Evolutionary conservation across 2,113 vertebrate species (phyloP).

Genomic region (Ploceus nigricollis): DNA sequence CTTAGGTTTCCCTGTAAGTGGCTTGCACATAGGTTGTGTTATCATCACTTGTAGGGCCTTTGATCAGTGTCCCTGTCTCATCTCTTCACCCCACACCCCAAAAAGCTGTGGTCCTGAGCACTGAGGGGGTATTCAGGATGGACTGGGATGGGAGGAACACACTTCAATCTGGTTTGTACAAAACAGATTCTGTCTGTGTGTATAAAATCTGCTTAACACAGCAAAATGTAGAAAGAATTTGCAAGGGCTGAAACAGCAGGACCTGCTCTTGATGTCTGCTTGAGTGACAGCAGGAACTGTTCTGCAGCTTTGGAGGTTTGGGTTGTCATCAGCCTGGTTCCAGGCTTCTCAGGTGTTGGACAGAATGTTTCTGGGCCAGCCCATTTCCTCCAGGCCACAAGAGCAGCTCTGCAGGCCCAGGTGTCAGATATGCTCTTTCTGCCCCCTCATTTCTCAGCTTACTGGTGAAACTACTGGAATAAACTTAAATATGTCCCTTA

Average conservation of each 20-base stretch:
- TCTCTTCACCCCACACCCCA: fast-evolving
- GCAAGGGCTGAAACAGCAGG: not conserved
- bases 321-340: not conserved
- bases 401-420: not conserved
- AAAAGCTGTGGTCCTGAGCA: not conserved
- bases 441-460: not conserved
- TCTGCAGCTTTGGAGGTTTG: not conserved
- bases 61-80: fast-evolving
- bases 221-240: not conserved
- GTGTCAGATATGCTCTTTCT: not conserved
- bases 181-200: fast-evolving
- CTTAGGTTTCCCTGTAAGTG: fast-evolving
- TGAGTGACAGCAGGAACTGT: not conserved
- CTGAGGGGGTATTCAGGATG: not conserved
- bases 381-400: fast-evolving
- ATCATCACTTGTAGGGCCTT: fast-evolving
- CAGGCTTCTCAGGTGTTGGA: not conserved
- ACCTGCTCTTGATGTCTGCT: not conserved
- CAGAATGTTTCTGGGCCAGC: not conserved
- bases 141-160: no score
- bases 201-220: not conserved
- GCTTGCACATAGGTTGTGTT: fast-evolving
- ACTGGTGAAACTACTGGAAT: not conserved
- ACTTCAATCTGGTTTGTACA: not conserved
- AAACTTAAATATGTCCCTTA: not conserved